These are phyloP conservation scores for Artibeus lituratus DNA, from an alignment of 2,797 vertebrate genomes.

Conservation along the genomic window DNA sequence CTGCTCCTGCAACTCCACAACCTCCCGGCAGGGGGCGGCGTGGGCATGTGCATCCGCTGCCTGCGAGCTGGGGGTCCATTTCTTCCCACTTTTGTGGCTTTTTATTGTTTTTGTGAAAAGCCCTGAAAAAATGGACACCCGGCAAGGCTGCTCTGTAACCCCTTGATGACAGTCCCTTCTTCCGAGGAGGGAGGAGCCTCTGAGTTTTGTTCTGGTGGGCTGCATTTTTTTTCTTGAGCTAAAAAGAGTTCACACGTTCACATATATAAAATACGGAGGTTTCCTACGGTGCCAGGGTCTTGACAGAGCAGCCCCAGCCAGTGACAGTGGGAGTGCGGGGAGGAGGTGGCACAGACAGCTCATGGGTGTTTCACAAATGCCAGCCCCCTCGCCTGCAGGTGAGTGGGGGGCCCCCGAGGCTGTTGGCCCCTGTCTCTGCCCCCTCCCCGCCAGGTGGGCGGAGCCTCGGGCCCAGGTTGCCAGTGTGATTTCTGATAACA, in stretches of 20 bases:
- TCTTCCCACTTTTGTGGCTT: rapidly evolving
- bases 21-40: slow-evolving; percentile 32
- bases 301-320: too few relatives aligned
- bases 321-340: rapidly evolving
- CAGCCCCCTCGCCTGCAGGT: not conserved
- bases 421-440: not conserved
- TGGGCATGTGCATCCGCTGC: not conserved
- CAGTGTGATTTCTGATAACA: not conserved
- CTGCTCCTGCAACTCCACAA: not conserved
- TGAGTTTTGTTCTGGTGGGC: not conserved
- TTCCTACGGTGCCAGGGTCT: not conserved
- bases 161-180: not conserved
- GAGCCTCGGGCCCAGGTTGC: not conserved
- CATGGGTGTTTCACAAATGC: not conserved
- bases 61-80: not conserved
- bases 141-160: not conserved
- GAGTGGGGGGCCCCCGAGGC: rapidly evolving
- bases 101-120: too few relatives aligned
- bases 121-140: rapidly evolving
- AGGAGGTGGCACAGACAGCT: not conserved
- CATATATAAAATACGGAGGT: rapidly evolving
- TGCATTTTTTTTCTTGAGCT: not conserved
- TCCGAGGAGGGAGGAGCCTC: not conserved
- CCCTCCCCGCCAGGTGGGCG: not conserved
- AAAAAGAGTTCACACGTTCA: not conserved